A percentile compares a stretch with the other conserved stretches of the same genome.
Conservation (phyloP, 2,113 vertebrate species). For the Eleginops maclovinus region DNA sequence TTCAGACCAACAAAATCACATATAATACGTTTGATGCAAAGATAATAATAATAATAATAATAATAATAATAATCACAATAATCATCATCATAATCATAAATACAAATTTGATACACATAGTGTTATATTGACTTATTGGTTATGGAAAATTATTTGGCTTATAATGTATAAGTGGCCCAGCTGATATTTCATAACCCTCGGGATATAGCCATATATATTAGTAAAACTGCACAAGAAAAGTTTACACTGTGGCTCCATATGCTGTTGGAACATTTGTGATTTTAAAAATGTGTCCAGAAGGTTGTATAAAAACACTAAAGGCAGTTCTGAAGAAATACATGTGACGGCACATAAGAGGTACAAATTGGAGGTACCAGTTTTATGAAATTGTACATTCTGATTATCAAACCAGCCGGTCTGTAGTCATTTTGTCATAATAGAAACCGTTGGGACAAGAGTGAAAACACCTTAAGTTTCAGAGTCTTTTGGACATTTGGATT, state of each 20-base stretch:
- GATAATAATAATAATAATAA: constrained; percentile 23
- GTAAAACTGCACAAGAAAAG: constrained; percentile 21
- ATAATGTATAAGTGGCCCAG: constrained; percentile 14
- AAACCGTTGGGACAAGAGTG: not conserved
- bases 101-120: constrained; percentile 10
- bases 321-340: not conserved
- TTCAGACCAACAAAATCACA: constrained; percentile 18
- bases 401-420: constrained; percentile 5
- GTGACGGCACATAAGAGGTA: not conserved
- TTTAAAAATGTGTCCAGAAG: not conserved
- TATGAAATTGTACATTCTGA: not conserved
- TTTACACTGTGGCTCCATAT: not conserved
- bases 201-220: not conserved
- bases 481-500: too few relatives aligned
- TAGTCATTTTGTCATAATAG: not conserved
- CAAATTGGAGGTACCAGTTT: not conserved
- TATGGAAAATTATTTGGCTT: constrained; percentile 6
- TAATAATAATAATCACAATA: too few relatives aligned
- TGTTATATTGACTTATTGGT: not conserved
- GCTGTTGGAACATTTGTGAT: not conserved
- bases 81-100: constrained; percentile 24
- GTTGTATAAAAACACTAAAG: not conserved
- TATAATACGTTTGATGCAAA: not conserved
- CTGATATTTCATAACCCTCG: not conserved
- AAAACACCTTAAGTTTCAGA: not conserved